Percentiles rank a stretch among this genome's conserved stretches.
These are phyloP conservation scores for Folsomia manolachei DNA, from an alignment of 2,888 invertebrate species.

Conservation along the genomic window DNA sequence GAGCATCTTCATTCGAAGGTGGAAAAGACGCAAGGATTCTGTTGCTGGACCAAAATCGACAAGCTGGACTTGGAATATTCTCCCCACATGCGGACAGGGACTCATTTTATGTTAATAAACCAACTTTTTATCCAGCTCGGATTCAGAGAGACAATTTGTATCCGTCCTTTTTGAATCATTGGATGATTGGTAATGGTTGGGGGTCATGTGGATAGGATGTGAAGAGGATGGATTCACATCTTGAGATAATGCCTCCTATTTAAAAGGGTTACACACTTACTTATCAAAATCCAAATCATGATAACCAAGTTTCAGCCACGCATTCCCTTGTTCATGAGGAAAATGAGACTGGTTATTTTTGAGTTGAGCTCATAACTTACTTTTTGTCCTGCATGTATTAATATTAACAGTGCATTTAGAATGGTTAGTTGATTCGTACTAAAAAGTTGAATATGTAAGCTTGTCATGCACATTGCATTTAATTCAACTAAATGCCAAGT, in stretches of 20 bases:
- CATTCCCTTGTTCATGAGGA: too few relatives aligned
- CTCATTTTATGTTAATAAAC: constrained; percentile 12
- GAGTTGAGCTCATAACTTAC: too few relatives aligned
- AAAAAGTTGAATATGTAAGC: too few relatives aligned
- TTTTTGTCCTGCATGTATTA: too few relatives aligned
- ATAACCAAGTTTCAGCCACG: too few relatives aligned
- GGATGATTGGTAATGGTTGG: not conserved
- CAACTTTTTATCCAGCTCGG: constrained; percentile 8
- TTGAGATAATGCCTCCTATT: not conserved
- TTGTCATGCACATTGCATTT: too few relatives aligned
- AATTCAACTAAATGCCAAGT: too few relatives aligned
- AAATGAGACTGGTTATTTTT: too few relatives aligned
- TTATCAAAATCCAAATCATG: too few relatives aligned
- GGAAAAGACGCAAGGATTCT: not conserved
- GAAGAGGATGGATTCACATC: constrained; percentile 4
- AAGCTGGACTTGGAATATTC: not conserved
- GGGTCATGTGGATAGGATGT: not conserved
- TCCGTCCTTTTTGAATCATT: not conserved
- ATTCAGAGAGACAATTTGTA: constrained; percentile 16
- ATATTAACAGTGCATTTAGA: too few relatives aligned
- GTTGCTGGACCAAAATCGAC: not conserved
- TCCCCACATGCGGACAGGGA: not conserved
- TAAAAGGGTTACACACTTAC: too few relatives aligned
- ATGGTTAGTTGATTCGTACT: too few relatives aligned
- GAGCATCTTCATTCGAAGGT: not conserved